Percentiles rank a stretch among this genome's conserved stretches.
phyloP scores from a whole-genome alignment of 2,888 invertebrate species.

The Steinernema carpocapsae region DNA sequence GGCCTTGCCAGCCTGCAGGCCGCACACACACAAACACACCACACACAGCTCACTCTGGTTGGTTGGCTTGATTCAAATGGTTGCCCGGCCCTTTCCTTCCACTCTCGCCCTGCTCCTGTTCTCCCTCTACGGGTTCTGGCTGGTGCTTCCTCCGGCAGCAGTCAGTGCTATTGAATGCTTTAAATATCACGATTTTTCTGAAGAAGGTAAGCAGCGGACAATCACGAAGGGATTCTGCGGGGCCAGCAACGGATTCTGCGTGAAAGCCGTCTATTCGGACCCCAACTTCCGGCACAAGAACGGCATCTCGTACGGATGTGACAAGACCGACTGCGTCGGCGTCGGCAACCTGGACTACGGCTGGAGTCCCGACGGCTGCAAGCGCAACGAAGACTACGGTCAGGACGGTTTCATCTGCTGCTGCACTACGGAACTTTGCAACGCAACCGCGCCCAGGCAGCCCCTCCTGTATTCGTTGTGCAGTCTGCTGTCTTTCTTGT shows the following conservation, averaged over 20 bases:
- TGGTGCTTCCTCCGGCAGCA: neutral
- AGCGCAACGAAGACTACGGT: slow-evolving; percentile 56
- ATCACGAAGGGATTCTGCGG: slow-evolving; percentile 53
- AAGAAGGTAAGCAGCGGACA: slow-evolving; percentile 49
- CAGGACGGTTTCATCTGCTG: slow-evolving; percentile 57
- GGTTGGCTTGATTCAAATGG: slow-evolving; percentile 35
- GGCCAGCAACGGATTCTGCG: slow-evolving; percentile 49
- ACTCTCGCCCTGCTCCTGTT: neutral
- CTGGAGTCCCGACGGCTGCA: slow-evolving; percentile 49
- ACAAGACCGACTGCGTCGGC: slow-evolving; percentile 54
- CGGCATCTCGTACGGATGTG: slow-evolving; percentile 59
- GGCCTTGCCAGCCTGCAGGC: too few relatives aligned
- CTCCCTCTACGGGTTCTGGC: slow-evolving; percentile 26
- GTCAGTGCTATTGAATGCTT: slow-evolving; percentile 48
- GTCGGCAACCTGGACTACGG: slow-evolving; percentile 46
- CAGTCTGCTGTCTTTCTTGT: neutral
- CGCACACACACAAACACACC: slow-evolving; percentile 30
- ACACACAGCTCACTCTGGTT: slow-evolving; percentile 29
- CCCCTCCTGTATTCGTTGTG: neutral
- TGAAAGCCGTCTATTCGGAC: slow-evolving; percentile 51
- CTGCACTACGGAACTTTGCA: slow-evolving; percentile 55
- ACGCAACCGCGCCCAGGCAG: slow-evolving; percentile 29
- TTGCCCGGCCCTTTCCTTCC: neutral
- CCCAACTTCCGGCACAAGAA: slow-evolving; percentile 53
- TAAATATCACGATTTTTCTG: slow-evolving; percentile 52